Evolutionary conservation across 1,140 invertebrate genomes (phyloP), one percentile per base, ranked within the genome.

Genomic region (Drosophila ficusphila): DNA sequence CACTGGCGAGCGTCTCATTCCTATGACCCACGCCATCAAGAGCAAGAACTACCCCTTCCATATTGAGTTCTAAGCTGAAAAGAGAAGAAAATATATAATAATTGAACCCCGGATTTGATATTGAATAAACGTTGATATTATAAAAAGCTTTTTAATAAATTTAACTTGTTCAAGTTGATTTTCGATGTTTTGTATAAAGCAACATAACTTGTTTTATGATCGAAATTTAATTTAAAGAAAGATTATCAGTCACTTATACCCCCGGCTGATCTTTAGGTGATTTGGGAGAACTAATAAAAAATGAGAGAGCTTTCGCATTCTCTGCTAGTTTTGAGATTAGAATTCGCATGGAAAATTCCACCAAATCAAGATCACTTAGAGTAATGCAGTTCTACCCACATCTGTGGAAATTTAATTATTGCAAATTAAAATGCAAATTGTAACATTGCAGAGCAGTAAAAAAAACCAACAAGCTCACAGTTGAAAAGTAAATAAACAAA

Each of bases 1-100:
- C 73, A 92, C 92, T 0, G 89, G 93, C 12, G 83, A 90, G 8
- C 85, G 90, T 39, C 36, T 91, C 2, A 90, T 91, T 14, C 68
- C 68, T 34, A 90, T 91, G 83, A 75, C 73, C 3, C 85, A 90
- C 56, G 85, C 88, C 18, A 92, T 93, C 29, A 90, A 93, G 27
- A 93, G 93, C 76, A 94, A 93, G 72, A 91, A 95, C 76, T 95
- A 93, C 90, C 94, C 94, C 4, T 95, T 95, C 33, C 77, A 91
- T 53, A 91, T 93, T 77, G 92, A 92, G 67, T 93, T 89, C 61
- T 93, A 86, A 92, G 9, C 4, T 33, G 14, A 16, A 38, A 3
- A 9, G 6, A 7, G 19, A 11, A 2, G 4, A 2, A 8, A 16
- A 16, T 11, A n/a, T 18, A 11, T 33, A 12, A 29, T 51, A 14